Evolutionary conservation across 2,113 vertebrate genomes (phyloP), one percentile per base, ranked within the genome.

Genomic region (Cephalopterus ornatus): DNA sequence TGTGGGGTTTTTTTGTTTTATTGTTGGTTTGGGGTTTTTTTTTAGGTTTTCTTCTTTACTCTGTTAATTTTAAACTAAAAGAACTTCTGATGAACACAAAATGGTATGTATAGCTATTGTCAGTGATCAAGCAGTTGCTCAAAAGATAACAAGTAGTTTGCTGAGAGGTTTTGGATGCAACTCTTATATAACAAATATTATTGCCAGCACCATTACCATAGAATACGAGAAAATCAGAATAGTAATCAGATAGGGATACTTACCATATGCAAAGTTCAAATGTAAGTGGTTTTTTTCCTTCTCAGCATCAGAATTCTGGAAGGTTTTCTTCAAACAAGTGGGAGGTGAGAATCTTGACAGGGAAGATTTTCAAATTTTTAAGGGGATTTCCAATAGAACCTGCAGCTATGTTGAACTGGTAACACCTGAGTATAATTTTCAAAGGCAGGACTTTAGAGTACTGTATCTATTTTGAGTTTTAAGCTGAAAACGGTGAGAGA

Each of bases 201-300:
- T 61, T 92, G 85, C 59, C 75, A 80, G 50, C 59, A 80, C 37
- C 1, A 2, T 77, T 83, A 94, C 62, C 35, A 37, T 39, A 47
- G 44, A 92, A 83, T 71, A 62, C 37, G 86, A 39, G 49, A 88
- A 93, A 92, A 94, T 78, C 41, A 82, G 66, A 90, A 82, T 76
- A 93, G 53, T 76, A 81, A 90, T 83, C 59, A 80, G 68, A 77
- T 53, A 46, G 68, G 32, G 91, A 77, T 74, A 41, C 15, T 74
- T 88, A 50, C 46, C 26, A 16, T 55, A 47, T 28, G 33, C 47
- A 78, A 50, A 91, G 21, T 37, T 83, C 65, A 89, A 80, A 83
- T 74, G n/a, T 11, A 94, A 74, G 28, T 76, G 23, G 4, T 16
- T 78, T 44, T 30, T 62, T 58, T 59, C 11, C 20, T 37, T 59